These are phyloP conservation scores for Mola mola DNA, from an alignment of 2,113 vertebrate genomes.

Conservation along the genomic window DNA sequence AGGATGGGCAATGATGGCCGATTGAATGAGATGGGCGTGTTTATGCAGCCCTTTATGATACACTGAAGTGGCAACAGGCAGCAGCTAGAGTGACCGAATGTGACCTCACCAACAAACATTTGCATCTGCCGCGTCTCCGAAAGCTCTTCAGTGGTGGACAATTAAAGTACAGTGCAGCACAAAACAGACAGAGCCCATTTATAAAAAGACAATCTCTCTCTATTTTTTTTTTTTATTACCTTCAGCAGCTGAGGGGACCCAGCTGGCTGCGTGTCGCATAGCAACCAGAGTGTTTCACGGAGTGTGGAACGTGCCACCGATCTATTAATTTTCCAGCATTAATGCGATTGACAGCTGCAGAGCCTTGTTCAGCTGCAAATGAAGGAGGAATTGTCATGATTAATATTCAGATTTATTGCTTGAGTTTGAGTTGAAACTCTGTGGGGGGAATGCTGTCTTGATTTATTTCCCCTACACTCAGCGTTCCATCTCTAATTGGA, in stretches of 20 bases:
- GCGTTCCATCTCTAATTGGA: conserved; percentile 73
- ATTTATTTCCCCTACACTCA: conserved; percentile 65
- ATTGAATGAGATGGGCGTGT: conserved; percentile 33
- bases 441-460: conserved; percentile 55
- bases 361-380: conserved; percentile 48
- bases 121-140: no score
- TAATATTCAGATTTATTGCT: conserved; percentile 77
- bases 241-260: no score
- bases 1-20: conserved; percentile 26
- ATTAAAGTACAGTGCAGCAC: no score
- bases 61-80: not conserved
- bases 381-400: conserved; percentile 66
- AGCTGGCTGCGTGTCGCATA: conserved; percentile 71
- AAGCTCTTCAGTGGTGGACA: no score
- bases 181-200: no score
- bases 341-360: conserved; percentile 64
- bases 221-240: no score
- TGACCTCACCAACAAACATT: no score
- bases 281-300: no score
- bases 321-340: conserved; percentile 54
- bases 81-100: not conserved
- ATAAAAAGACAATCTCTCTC: no score
- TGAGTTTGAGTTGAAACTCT: conserved; percentile 60
- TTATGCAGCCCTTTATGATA: conserved; percentile 14
- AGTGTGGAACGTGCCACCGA: conserved; percentile 5